phyloP scores from a whole-genome alignment of 2,797 vertebrate genomes.

The Tenualosa thibaudeaui region DNA sequence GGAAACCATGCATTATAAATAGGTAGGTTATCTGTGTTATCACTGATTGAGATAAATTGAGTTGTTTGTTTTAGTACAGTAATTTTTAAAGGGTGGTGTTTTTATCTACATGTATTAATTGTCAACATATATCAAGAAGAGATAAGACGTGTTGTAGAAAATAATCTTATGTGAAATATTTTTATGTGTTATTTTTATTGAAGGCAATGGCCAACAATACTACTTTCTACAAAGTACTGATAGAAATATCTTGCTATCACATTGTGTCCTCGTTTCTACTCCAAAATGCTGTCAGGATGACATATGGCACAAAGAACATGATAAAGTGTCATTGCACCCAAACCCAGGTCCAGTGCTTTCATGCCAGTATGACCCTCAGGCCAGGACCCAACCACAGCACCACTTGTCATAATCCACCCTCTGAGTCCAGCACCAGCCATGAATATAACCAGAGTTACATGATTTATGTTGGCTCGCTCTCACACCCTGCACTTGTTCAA shows the following conservation, averaged over 20 bases:
- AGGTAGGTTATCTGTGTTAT: neutral
- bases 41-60: neutral
- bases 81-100: neutral
- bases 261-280: conserved; percentile 30
- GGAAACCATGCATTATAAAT: neutral
- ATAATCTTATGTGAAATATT: neutral
- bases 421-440: conserved; percentile 62
- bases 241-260: conserved; percentile 5
- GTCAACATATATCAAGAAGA: neutral
- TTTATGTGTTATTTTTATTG: neutral
- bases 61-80: neutral
- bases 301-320: conserved; percentile 43
- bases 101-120: neutral
- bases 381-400: conserved; percentile 8
- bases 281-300: conserved; percentile 43
- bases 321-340: conserved; percentile 38
- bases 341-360: neutral
- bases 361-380: conserved; percentile 17
- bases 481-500: conserved; percentile 72
- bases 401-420: conserved; percentile 30
- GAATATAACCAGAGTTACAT: conserved; percentile 72
- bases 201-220: neutral
- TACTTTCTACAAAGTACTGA: neutral
- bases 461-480: conserved; percentile 77
- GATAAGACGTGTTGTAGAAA: neutral